These are phyloP conservation scores for Listrodromus nycthemerus DNA, from an alignment of 2,888 invertebrate genomes.

Conservation along the genomic window DNA sequence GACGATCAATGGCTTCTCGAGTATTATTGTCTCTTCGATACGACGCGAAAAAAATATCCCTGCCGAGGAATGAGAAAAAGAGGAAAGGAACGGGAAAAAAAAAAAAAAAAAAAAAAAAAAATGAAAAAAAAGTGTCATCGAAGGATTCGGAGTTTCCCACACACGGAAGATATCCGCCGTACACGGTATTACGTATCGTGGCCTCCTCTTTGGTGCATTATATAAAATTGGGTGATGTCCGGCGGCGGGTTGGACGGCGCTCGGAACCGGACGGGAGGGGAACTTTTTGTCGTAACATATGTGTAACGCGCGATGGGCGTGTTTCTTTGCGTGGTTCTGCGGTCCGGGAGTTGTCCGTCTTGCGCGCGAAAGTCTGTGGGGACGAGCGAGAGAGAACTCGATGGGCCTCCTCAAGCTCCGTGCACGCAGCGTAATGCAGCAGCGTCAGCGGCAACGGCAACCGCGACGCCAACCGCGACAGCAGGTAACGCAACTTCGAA, in stretches of 20 bases:
- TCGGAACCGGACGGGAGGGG: constrained; percentile 59
- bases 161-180: constrained; percentile 64
- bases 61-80: background rate
- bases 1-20: too few relatives aligned
- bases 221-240: constrained; percentile 65
- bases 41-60: too few relatives aligned
- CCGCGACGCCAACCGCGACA: constrained; percentile 59
- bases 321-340: constrained; percentile 79
- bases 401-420: constrained; percentile 31
- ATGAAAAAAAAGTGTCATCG: background rate
- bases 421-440: too few relatives aligned
- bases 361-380: constrained; percentile 43
- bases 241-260: background rate
- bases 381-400: constrained; percentile 39
- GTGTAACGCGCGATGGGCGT: constrained; percentile 84
- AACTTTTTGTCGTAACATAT: constrained; percentile 79
- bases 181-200: constrained; percentile 17
- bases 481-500: constrained; percentile 75
- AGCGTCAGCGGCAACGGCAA: constrained; percentile 30
- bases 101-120: background rate
- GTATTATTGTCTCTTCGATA: too few relatives aligned
- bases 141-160: constrained; percentile 69
- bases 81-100: background rate
- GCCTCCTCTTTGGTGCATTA: constrained; percentile 74
- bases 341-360: constrained; percentile 74